Conservation (phyloP, 2,888 invertebrate species). For the Noctuana brunneofusca region DNA sequence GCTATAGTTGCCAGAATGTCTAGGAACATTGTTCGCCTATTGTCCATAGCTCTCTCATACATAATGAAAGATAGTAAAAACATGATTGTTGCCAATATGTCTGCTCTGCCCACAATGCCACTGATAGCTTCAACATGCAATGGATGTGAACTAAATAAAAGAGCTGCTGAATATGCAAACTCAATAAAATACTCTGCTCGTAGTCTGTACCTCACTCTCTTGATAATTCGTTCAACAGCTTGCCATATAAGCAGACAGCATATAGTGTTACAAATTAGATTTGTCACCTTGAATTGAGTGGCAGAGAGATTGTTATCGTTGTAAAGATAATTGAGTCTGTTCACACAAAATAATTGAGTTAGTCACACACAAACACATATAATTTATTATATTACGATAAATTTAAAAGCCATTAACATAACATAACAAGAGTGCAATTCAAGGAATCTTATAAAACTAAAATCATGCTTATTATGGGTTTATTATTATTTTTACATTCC, state of each 20-base stretch:
- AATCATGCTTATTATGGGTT: too few relatives aligned
- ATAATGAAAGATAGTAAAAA: slow-evolving; percentile 87
- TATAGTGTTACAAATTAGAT: slow-evolving; percentile 88
- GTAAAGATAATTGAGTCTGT: slow-evolving; percentile 86
- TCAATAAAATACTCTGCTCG: slow-evolving; percentile 49
- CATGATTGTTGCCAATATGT: slow-evolving; percentile 91
- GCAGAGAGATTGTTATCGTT: slow-evolving; percentile 82
- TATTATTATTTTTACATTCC: too few relatives aligned
- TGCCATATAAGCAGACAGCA: slow-evolving; percentile 64
- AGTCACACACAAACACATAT: slow-evolving; percentile 14
- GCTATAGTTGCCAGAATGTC: slow-evolving; percentile 62
- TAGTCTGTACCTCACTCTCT: slow-evolving; percentile 36
- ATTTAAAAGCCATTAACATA: background rate
- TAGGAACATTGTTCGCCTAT: slow-evolving; percentile 40
- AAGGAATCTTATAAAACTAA: too few relatives aligned
- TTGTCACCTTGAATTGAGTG: slow-evolving; percentile 88
- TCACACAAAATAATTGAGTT: slow-evolving; percentile 42
- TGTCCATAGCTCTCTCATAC: slow-evolving; percentile 76
- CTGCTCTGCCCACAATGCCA: slow-evolving; percentile 96
- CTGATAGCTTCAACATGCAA: slow-evolving; percentile 96
- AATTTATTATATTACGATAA: slow-evolving; percentile 4
- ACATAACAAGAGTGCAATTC: background rate
- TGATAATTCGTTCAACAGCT: slow-evolving; percentile 49
- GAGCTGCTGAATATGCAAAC: slow-evolving; percentile 84
- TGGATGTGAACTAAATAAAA: slow-evolving; percentile 95